Evolutionary conservation across 2,888 invertebrate genomes (phyloP), one percentile per base, ranked within the genome.

Genomic region (Diogma glabrata): DNA sequence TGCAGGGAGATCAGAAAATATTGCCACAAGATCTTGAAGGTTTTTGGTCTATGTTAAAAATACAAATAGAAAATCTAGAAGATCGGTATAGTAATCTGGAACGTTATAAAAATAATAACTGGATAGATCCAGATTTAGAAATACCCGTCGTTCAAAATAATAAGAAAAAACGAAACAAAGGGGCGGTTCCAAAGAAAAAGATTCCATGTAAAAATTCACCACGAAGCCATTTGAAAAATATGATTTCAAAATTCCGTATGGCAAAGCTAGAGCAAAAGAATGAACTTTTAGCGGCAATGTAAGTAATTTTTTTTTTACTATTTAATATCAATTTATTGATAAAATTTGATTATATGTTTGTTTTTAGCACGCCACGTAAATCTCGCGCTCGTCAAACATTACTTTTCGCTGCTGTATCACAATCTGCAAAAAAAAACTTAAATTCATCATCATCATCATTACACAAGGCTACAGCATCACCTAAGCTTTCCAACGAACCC

Each of bases 31-130:
- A 85, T 67, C 69, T 85, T 28, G 81, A 79, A 59, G 85, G 84
- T 22, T 91, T 89, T 72, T 91, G 90, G 90, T 90, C 84, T 58
- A 78, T 82, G 76, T 74, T 82, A 16, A 72, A 74, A 54, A 73
- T 81, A 58, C 81, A 83, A 63, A 60, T 70, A 3, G 59, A 55
- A 17, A 45, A 52, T 20, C 24, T 45, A 10, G 28, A 66, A 67
- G 48, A 58, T 64, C 4, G 50, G 7, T 52, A 46, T 43, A 6
- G 20, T 12, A 46, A 49, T 55, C 66, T 5, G 58, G 60, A 8
- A 51, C 59, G 20, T 38, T 64, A 5, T 56, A 57, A 20, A 30
- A 23, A 53, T 0, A 57, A 54, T 2, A 55, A 54, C 20, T 52
- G 52, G 52, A 23, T 16, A 3, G 52, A 52, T 33, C 16, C 30